A percentile compares a stretch with the other conserved stretches of the same genome.
These are phyloP conservation scores for Sternarchorhynchus goeldii DNA, from an alignment of 2,797 vertebrate species.

Conservation along the genomic window DNA sequence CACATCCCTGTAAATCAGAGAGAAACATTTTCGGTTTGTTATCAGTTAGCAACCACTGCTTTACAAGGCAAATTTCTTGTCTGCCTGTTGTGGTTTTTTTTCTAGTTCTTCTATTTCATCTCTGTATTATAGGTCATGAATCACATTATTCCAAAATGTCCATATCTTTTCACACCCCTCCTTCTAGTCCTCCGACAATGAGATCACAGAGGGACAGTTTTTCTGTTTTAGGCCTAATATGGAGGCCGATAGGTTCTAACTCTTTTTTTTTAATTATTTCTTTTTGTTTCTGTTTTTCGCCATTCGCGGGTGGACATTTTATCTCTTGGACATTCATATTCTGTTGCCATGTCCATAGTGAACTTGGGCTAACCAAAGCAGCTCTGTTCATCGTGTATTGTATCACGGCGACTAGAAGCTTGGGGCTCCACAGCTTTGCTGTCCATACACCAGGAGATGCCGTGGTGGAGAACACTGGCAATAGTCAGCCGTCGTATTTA, in stretches of 20 bases:
- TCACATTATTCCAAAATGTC: conserved; percentile 37
- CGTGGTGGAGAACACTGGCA: conserved; percentile 9
- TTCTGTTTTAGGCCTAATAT: not conserved
- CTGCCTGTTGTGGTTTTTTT: conserved; percentile 48
- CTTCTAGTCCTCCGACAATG: not conserved
- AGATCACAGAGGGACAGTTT: not conserved
- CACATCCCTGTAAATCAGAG: conserved; percentile 14
- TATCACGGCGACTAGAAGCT: conserved; percentile 9
- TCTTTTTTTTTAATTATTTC: not conserved
- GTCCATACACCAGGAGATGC: conserved; percentile 19
- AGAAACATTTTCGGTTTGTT: conserved; percentile 1
- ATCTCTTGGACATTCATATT: not conserved
- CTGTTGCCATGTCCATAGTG: not conserved
- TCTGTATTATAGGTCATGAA: conserved; percentile 45
- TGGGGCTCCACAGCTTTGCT: not conserved
- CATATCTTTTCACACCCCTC: conserved; percentile 18
- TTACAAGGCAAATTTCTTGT: conserved; percentile 52
- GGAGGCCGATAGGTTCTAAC: not conserved
- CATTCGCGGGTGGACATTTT: conserved; percentile 32
- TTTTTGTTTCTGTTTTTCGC: not conserved
- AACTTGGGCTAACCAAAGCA: conserved; percentile 15
- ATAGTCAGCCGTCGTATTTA: conserved; percentile 27
- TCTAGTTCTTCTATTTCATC: conserved; percentile 22
- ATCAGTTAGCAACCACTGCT: conserved; percentile 23
- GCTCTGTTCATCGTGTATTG: conserved; percentile 1